Base-by-base conservation (phyloP, 2,113 vertebrate species). In the Campylorhamphus procurvoides region DNA sequence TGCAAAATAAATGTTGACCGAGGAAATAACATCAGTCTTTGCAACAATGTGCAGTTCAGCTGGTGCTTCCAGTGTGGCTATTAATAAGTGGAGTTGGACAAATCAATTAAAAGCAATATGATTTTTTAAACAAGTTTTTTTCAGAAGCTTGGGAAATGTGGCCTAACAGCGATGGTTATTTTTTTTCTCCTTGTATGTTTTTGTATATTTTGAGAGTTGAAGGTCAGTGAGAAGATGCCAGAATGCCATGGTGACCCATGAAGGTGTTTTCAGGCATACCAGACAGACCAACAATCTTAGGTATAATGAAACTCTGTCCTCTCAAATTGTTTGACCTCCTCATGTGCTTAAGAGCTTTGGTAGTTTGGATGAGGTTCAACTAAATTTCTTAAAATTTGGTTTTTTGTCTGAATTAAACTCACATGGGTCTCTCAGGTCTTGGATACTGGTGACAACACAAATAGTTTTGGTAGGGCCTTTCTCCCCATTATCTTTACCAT, bases 1-100 rank as follows among this genome's bases (percentile, higher is more conserved):
- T 53, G 59, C 12, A 47, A 91, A 96, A 96, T 95, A 96, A 96
- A 96, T 19, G 11, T 50, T 89, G 76, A 83, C 50, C 73, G 66
- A 53, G 56, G 59, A 79, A 93, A 80, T 47, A 84, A 37, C 6
- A 25, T 23, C 3, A 9, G 27, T 46, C 35, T 84, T 78, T 31
- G 66, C 25, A 76, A 68, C 17, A 35, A 31, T 84, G 92, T 93
- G 37, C 27, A 89, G 16, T 84, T 78, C 22, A 72, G 52, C 4
- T 83, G 28, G 17, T 35, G 40, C 10, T 84, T 93, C 53, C 69
- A 53, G 14, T 49, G 18, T 9, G 53, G n/a, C 75, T 72, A 33
- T 39, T 78, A 63, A 31, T 47, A 81, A 72, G 8, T 60, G 37
- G 18, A 59, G 22, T 20, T 75, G 52, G 29, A 35, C 24, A 92